These are phyloP conservation scores for Pimephales promelas DNA, from an alignment of 2,113 vertebrate genomes.

Conservation along the genomic window DNA sequence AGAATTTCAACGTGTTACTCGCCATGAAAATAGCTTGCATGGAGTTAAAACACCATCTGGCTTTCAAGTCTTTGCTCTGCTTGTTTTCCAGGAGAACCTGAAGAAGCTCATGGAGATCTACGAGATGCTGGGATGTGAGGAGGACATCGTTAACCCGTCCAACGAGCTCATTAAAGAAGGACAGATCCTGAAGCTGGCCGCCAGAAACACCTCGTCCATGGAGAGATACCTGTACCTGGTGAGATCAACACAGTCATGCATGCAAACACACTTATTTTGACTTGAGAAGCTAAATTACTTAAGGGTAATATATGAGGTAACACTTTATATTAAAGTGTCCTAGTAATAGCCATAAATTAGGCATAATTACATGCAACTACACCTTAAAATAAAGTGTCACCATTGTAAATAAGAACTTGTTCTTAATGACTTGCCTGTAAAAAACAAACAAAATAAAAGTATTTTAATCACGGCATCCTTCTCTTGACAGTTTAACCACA, in stretches of 20 bases:
- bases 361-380: too few species aligned
- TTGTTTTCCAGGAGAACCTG: conserved; percentile 79
- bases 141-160: conserved; percentile 90
- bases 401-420: too few species aligned
- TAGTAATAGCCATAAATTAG: too few species aligned
- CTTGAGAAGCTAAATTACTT: not conserved
- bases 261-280: not conserved
- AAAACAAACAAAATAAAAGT: too few species aligned
- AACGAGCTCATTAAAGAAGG: conserved; percentile 92
- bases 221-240: conserved; percentile 92
- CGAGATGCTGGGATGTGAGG: conserved; percentile 93
- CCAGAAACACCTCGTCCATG: conserved; percentile 90
- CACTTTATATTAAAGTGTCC: too few species aligned
- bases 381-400: too few species aligned
- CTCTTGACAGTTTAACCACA: conserved; percentile 89
- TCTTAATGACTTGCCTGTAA: too few species aligned
- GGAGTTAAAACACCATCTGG: not conserved
- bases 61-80: not conserved
- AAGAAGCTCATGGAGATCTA: conserved; percentile 91
- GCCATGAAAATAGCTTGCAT: not conserved
- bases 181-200: conserved; percentile 90
- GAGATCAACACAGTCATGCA: conserved; percentile 46
- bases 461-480: not conserved
- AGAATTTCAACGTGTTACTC: not conserved
- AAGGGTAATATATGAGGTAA: too few species aligned